Base-by-base conservation (phyloP, 2,888 invertebrate species). In the Sarcophaga carnaria region DNA sequence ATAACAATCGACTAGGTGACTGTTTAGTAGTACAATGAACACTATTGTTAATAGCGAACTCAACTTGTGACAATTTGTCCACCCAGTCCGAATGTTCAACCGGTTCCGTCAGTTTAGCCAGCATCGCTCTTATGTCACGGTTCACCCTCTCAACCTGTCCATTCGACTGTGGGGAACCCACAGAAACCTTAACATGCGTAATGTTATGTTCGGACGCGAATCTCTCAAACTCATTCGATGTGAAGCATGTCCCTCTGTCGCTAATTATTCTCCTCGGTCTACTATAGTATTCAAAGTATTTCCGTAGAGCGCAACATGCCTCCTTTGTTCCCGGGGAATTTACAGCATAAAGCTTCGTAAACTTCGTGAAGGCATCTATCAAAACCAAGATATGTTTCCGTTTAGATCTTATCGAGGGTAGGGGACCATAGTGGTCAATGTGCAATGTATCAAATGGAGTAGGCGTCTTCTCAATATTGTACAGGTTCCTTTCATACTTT, bases 41-140 rank as follows among this genome's bases (percentile, higher is more conserved):
- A 1, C 81, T 67, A 49, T 84, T 75, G n/a, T 85, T 85, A 11
- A 85, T 81, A 4, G 85, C 85, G 27, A 76, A 85, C 25, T 85
- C 85, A 14, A 75, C 74, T 54, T 60, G 62, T 17, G 69, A 49
- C 27, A 82, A 63, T n/a, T 54, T 77, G n/a, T 59, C 49, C 2
- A 69, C 72, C 85, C 85, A 85, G 69, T 25, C 25, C 2, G 25
- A 25, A 25, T 25, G 25, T 64, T 66, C 20, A 49, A 84, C 25
- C 4, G 80, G 80, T 49, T 84, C 84, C 4, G 75, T 70, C 3
- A 80, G 47, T 45, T 84, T 80, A 10, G 69, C 49, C 6, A 84
- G 59, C 80, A 84, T 84, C 6, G 64, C 22, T 20, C 49, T 80
- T 4, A 25, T 5, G 20, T 64, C 62, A 2, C 85, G 64, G 67